phyloP scores from a whole-genome alignment of 2,888 invertebrate genomes.

The Griposia aprilina region DNA sequence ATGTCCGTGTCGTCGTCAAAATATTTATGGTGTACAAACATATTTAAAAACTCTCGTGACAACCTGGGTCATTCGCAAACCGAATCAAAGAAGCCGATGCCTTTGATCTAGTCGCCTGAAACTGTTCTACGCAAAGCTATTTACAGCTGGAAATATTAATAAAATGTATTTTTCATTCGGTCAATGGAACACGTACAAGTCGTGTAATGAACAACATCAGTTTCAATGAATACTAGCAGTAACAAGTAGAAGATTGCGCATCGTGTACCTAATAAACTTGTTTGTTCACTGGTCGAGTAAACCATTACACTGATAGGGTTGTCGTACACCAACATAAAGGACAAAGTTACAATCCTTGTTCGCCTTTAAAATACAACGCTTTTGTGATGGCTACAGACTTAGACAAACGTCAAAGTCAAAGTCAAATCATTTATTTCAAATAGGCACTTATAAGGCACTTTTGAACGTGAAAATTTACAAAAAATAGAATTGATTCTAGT shows the following conservation, averaged over 20 bases:
- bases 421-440: too few species aligned
- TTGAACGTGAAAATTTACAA: too few species aligned
- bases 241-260: slow-evolving; percentile 63
- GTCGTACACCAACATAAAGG: slow-evolving; percentile 18
- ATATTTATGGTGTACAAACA: slow-evolving; percentile 68
- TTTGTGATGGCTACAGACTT: slow-evolving; percentile 10
- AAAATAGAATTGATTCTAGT: too few species aligned
- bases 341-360: slow-evolving; percentile 30
- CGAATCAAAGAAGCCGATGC: slow-evolving; percentile 83
- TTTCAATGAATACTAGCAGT: slow-evolving; percentile 61
- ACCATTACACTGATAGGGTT: slow-evolving; percentile 66
- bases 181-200: slow-evolving; percentile 38
- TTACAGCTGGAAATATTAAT: slow-evolving; percentile 66
- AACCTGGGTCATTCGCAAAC: slow-evolving; percentile 76
- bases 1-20: slow-evolving; percentile 59
- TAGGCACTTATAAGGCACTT: too few species aligned
- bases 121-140: slow-evolving; percentile 70
- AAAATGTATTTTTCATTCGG: slow-evolving; percentile 59
- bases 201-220: slow-evolving; percentile 55
- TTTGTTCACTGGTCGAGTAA: slow-evolving; percentile 74
- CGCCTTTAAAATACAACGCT: slow-evolving; percentile 1
- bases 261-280: slow-evolving; percentile 70
- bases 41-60: slow-evolving; percentile 80
- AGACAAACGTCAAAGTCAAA: slow-evolving; percentile 3
- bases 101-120: slow-evolving; percentile 84